These are phyloP conservation scores for Sarcophaga variegata DNA, from an alignment of 2,888 invertebrate species.

Conservation along the genomic window DNA sequence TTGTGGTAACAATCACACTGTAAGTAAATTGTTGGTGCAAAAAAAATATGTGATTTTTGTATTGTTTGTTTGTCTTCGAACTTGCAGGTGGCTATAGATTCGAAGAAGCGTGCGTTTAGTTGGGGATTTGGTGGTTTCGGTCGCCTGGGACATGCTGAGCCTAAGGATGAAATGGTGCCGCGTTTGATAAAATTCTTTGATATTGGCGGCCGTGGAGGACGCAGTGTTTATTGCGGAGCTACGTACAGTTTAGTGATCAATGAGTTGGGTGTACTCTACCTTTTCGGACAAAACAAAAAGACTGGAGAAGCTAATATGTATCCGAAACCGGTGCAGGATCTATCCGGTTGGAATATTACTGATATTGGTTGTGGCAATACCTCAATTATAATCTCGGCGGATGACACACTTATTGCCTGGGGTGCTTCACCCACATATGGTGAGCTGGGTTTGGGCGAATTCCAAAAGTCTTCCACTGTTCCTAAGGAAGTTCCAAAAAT, in stretches of 20 bases:
- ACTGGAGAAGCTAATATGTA: slow-evolving; percentile 98
- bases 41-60: not conserved
- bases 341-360: slow-evolving; percentile 95
- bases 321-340: slow-evolving; percentile 95
- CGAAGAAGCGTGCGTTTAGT: slow-evolving; percentile 93
- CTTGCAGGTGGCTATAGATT: slow-evolving; percentile 90
- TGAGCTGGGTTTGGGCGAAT: slow-evolving; percentile 95
- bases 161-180: slow-evolving; percentile 94
- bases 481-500: slow-evolving; percentile 93
- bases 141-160: slow-evolving; percentile 95
- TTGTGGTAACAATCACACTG: slow-evolving; percentile 95
- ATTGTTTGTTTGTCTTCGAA: slow-evolving; percentile 3
- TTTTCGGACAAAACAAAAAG: slow-evolving; percentile 96
- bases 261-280: slow-evolving; percentile 87
- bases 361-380: slow-evolving; percentile 92
- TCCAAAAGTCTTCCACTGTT: slow-evolving; percentile 92
- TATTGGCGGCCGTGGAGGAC: slow-evolving; percentile 91
- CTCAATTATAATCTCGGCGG: slow-evolving; percentile 93
- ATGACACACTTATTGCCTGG: slow-evolving; percentile 95
- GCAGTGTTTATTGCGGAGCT: slow-evolving; percentile 91
- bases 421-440: slow-evolving; percentile 97
- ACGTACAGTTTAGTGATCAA: slow-evolving; percentile 93
- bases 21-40: slow-evolving; percentile 76
- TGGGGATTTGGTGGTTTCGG: slow-evolving; percentile 99
- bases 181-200: slow-evolving; percentile 95